Evolutionary conservation across 2,888 invertebrate genomes (phyloP), one percentile per base, ranked within the genome.

Genomic region (Scaptomyza polygonia): DNA sequence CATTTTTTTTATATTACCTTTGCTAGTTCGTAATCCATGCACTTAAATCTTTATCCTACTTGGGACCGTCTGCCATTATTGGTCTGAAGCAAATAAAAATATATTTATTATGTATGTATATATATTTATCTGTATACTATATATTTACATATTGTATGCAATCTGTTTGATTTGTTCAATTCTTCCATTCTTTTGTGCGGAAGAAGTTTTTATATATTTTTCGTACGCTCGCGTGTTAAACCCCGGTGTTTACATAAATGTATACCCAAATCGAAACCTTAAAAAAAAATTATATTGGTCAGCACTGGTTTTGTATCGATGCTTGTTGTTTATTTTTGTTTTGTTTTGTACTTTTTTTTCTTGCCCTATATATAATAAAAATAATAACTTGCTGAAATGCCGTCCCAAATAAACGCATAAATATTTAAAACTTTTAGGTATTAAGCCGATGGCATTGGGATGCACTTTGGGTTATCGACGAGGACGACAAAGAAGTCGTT

Each of bases 191-290:
- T 21, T 47, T 12, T 18, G 47, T 47, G 16, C 16, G 1, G 9
- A 5, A 0, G 25, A 25, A 5, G 3, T 25, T 29, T 45, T 5
- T 21, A 21, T 2, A 21, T 21, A 21, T 45, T 12, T 12, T 18
- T 32, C 21, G 48, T 48, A 18, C n/a, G 32, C 32, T 21, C 48
- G 48, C 48, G 48, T 34, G 12, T 47, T 47, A 7, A 9, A 25
- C 27, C 12, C 47, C 6, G 6, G 32, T 48, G 18, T 18, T 44
- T 14, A 18, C 3, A 18, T 34, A n/a, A 47, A 47, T 18, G 12
- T 18, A 12, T 47, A 11, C 5, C 27, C 14, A 11, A 27, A 27
- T 27, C 14, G 36, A 3, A 14, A n/a, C 6, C 30, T n/a, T n/a
- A 11, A 12, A 34, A 34, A 18, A 40, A 4, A 39, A 0, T 14